These are phyloP conservation scores for Thymallus thymallus DNA, from an alignment of 2,113 vertebrate genomes.

Conservation along the genomic window DNA sequence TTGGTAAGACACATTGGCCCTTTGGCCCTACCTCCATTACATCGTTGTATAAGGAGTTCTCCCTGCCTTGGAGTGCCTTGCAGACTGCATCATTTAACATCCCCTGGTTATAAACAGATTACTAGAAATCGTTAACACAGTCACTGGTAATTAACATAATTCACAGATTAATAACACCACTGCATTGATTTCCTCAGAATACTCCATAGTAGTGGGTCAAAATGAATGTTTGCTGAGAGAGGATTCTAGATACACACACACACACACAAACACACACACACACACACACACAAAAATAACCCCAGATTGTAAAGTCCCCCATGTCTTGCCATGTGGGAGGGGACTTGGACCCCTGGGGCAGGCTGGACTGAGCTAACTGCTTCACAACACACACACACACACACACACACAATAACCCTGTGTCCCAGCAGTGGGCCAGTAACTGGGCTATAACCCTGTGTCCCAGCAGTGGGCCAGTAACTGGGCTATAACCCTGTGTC, in stretches of 20 bases:
- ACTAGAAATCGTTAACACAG: slow-evolving; percentile 51
- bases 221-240: slow-evolving; percentile 4
- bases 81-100: slow-evolving; percentile 38
- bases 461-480: no score
- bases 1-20: no score
- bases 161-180: slow-evolving; percentile 45
- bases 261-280: no score
- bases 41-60: slow-evolving; percentile 11
- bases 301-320: background rate
- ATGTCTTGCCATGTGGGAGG: background rate
- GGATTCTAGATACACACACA: background rate
- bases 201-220: slow-evolving; percentile 27
- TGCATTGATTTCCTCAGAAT: slow-evolving; percentile 43
- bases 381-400: slow-evolving; percentile 2
- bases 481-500: no score
- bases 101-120: slow-evolving; percentile 47
- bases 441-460: no score
- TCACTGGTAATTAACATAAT: slow-evolving; percentile 54
- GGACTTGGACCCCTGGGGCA: background rate
- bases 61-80: slow-evolving; percentile 11
- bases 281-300: no score
- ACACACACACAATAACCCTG: background rate
- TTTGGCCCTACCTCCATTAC: no score
- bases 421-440: no score
- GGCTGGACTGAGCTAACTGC: background rate